phyloP scores from a whole-genome alignment of 2,113 vertebrate genomes.

The Okapia johnstoni region DNA sequence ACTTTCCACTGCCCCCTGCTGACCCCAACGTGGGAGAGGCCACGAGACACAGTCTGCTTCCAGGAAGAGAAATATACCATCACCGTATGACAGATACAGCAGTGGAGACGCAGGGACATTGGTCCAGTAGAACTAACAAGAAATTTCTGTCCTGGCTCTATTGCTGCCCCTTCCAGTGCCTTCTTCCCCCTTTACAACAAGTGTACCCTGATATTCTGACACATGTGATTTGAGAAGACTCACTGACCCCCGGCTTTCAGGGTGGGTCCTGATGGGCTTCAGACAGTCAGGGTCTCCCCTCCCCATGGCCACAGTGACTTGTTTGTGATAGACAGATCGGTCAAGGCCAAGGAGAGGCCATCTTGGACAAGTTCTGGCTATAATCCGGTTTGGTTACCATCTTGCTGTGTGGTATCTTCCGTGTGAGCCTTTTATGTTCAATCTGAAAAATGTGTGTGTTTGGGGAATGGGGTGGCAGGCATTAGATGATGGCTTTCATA shows the following conservation, averaged over 20 bases:
- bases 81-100: background rate
- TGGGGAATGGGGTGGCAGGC: background rate
- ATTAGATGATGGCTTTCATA: background rate
- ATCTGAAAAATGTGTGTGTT: background rate
- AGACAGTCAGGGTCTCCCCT: background rate
- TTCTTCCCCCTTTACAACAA: background rate
- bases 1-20: background rate
- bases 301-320: background rate
- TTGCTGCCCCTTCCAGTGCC: background rate
- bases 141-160: background rate
- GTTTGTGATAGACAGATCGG: background rate
- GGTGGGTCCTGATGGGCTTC: background rate
- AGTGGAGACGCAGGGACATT: accelerated
- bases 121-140: background rate
- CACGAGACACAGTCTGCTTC: background rate
- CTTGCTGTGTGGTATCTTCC: background rate
- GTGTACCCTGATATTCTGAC: background rate
- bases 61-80: background rate
- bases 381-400: background rate
- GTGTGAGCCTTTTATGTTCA: background rate
- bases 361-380: background rate
- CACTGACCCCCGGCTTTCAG: background rate
- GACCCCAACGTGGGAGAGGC: background rate
- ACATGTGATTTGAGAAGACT: background rate
- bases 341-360: background rate